Conservation (phyloP, 2,113 vertebrate species). For the Pagrus major region DNA sequence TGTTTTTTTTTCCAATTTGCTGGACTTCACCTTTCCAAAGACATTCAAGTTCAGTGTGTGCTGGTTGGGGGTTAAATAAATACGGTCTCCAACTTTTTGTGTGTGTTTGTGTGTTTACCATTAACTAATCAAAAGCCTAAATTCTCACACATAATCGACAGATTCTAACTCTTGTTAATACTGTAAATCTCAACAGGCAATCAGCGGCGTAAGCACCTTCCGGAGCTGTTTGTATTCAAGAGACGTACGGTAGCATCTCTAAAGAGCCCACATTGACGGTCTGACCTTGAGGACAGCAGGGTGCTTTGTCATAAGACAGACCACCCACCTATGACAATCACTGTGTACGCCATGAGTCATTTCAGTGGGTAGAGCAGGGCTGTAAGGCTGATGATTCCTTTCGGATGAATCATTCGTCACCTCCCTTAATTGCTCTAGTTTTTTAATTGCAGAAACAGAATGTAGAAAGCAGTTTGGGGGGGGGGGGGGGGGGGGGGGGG, state of each 20-base stretch:
- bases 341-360: conserved; percentile 5
- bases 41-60: background rate
- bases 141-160: background rate
- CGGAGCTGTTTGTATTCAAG: background rate
- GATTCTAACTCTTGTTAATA: background rate
- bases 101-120: background rate
- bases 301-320: conserved; percentile 27
- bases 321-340: conserved; percentile 1
- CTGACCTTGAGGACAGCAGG: conserved; percentile 45
- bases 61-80: background rate
- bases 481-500: too few species aligned
- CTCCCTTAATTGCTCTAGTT: conserved; percentile 8
- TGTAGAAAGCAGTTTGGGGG: conserved; percentile 18
- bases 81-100: background rate
- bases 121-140: too few species aligned
- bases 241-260: background rate
- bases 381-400: conserved; percentile 20
- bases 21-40: background rate
- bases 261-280: background rate
- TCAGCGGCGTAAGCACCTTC: background rate
- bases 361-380: background rate
- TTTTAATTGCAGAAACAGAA: conserved; percentile 22
- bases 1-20: background rate
- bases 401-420: conserved; percentile 23
- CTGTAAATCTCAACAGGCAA: background rate